Percentiles rank a stretch among this genome's conserved stretches.
These are phyloP conservation scores for Perca flavescens DNA, from an alignment of 2,113 vertebrate species.

Conservation along the genomic window DNA sequence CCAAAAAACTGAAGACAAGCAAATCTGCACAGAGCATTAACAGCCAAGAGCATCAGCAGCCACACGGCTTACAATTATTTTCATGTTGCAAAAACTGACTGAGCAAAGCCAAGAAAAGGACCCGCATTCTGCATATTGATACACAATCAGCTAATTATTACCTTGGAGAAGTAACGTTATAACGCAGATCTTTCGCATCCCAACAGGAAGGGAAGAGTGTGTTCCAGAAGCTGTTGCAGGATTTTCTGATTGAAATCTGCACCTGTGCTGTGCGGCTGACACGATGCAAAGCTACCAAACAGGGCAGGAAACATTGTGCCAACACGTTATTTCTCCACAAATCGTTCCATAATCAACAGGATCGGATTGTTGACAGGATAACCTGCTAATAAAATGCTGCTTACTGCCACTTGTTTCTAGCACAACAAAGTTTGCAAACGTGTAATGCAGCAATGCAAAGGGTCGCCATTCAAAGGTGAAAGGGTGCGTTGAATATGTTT, in stretches of 20 bases:
- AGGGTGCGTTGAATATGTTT: neutral
- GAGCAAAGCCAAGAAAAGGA: neutral
- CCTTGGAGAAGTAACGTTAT: neutral
- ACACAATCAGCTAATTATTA: neutral
- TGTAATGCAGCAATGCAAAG: neutral
- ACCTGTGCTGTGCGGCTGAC: neutral
- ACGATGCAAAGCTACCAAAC: neutral
- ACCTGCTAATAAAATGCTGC: neutral
- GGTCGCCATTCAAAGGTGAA: neutral
- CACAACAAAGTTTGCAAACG: neutral
- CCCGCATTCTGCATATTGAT: neutral
- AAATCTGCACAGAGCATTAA: neutral
- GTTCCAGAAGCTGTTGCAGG: neutral
- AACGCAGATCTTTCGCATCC: neutral
- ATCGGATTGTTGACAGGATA: neutral
- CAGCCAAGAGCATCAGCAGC: neutral
- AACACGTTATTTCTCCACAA: neutral
- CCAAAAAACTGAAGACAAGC: neutral
- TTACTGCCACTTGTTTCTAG: neutral
- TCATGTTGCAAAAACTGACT: neutral
- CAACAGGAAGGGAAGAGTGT: neutral
- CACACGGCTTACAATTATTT: neutral
- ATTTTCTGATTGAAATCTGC: neutral
- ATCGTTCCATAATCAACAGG: neutral
- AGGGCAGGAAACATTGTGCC: neutral